Conservation (phyloP, 1,140 invertebrate genomes). For the Cyphomyrmex costatus region DNA sequence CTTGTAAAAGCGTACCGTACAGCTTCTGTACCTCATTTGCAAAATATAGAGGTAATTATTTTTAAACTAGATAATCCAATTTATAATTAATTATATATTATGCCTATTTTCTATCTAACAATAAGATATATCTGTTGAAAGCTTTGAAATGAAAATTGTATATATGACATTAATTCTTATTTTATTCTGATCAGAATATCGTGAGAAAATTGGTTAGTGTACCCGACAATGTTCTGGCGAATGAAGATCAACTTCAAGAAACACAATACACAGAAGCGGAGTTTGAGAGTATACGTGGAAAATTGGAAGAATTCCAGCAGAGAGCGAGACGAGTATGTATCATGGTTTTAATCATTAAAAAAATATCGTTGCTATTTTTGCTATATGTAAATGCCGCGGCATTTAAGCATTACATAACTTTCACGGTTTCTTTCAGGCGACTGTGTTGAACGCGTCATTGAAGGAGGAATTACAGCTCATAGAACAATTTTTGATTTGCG, state of each 20-base stretch:
- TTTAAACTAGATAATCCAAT: neutral
- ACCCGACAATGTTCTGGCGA: conserved; percentile 78
- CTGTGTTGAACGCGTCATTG: conserved; percentile 74
- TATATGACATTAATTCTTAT: conserved; percentile 35
- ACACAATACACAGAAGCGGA: conserved; percentile 78
- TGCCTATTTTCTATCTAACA: neutral
- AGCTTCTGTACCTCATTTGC: conserved; percentile 69
- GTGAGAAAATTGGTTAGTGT: conserved; percentile 77
- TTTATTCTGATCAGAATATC: conserved; percentile 69
- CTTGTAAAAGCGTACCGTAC: conserved; percentile 73
- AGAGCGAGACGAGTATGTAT: conserved; percentile 77
- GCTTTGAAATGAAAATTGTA: neutral
- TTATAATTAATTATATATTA: neutral
- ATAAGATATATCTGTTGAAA: neutral
- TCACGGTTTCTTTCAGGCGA: conserved; percentile 73
- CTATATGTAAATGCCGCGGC: neutral
- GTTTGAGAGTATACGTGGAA: conserved; percentile 66
- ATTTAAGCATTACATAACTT: conserved; percentile 38
- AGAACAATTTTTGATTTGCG: conserved; percentile 68
- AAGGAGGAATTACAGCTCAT: conserved; percentile 77
- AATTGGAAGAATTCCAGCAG: conserved; percentile 76
- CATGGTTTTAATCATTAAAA: conserved; percentile 7
- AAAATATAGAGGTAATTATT: conserved; percentile 77
- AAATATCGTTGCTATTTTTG: neutral
- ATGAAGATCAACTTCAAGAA: conserved; percentile 79